Conservation (phyloP, 2,888 invertebrate species). For the Leptinotarsa juncta region DNA sequence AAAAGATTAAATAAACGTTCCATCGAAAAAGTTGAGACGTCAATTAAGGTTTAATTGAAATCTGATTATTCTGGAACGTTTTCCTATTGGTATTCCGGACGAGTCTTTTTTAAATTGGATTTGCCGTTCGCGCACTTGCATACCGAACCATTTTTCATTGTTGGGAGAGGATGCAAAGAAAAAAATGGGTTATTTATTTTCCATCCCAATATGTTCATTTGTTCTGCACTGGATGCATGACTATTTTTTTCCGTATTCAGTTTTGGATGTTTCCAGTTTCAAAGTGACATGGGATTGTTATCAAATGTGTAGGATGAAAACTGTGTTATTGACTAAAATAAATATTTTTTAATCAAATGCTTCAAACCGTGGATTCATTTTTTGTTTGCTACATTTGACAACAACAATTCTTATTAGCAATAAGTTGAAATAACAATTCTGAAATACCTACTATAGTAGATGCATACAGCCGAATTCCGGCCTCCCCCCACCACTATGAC, state of each 20-base stretch:
- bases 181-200: background rate
- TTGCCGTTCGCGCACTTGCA: background rate
- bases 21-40: conserved; percentile 37
- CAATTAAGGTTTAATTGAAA: conserved; percentile 46
- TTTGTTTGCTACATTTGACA: no score
- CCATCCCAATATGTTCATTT: background rate
- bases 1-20: conserved; percentile 12
- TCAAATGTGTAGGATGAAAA: no score
- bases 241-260: background rate
- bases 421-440: no score
- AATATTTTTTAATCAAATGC: no score
- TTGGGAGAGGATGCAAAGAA: background rate
- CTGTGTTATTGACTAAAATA: no score
- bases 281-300: no score
- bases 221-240: background rate
- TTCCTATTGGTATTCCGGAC: conserved; percentile 22
- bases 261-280: background rate
- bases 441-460: no score
- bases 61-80: conserved; percentile 43
- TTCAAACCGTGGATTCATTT: no score
- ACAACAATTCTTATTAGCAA: no score
- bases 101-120: conserved; percentile 12
- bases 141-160: conserved; percentile 4
- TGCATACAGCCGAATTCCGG: no score
- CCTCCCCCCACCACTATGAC: no score